A percentile compares a stretch with the other conserved stretches of the same genome.
Evolutionary conservation across 2,888 invertebrate species (phyloP).

Genomic region (Caenorhabditis wallacei): DNA sequence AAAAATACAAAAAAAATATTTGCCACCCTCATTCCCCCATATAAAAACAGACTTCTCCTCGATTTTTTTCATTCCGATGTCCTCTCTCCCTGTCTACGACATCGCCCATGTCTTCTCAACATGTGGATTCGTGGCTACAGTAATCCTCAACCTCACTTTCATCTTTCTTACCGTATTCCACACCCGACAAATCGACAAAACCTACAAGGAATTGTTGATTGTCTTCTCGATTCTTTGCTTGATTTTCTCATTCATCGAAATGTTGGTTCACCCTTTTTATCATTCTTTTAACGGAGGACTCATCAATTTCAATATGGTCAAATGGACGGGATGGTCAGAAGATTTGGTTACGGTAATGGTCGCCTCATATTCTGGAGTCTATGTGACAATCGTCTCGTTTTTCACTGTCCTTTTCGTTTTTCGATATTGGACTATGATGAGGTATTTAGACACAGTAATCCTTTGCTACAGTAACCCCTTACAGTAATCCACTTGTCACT

Average conservation of each 20-base stretch:
- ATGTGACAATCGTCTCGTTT: slow-evolving; percentile 45
- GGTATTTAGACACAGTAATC: slow-evolving; percentile 26
- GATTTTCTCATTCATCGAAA: slow-evolving; percentile 49
- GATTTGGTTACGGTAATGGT: slow-evolving; percentile 32
- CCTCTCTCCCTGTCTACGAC: slow-evolving; percentile 26
- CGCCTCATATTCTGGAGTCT: slow-evolving; percentile 46
- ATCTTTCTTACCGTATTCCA: slow-evolving; percentile 40
- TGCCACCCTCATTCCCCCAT: too few species aligned
- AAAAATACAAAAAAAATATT: too few species aligned
- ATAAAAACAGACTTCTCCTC: too few species aligned
- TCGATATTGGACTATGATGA: slow-evolving; percentile 48
- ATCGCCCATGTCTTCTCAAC: slow-evolving; percentile 23
- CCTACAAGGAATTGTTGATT: slow-evolving; percentile 28
- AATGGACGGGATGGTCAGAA: slow-evolving; percentile 24
- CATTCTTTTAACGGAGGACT: slow-evolving; percentile 40
- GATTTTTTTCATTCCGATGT: slow-evolving; percentile 10
- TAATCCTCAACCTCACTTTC: slow-evolving; percentile 18
- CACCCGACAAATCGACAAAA: slow-evolving; percentile 6
- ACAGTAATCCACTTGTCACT: slow-evolving; percentile 15
- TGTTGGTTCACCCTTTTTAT: slow-evolving; percentile 50
- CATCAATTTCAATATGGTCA: slow-evolving; percentile 50
- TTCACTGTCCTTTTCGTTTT: slow-evolving; percentile 36
- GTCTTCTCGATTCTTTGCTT: slow-evolving; percentile 22
- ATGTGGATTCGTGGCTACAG: slow-evolving; percentile 29
- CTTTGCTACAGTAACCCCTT: too few species aligned